phyloP scores from a whole-genome alignment of 2,888 invertebrate species.

The Nymphalis c-album region DNA sequence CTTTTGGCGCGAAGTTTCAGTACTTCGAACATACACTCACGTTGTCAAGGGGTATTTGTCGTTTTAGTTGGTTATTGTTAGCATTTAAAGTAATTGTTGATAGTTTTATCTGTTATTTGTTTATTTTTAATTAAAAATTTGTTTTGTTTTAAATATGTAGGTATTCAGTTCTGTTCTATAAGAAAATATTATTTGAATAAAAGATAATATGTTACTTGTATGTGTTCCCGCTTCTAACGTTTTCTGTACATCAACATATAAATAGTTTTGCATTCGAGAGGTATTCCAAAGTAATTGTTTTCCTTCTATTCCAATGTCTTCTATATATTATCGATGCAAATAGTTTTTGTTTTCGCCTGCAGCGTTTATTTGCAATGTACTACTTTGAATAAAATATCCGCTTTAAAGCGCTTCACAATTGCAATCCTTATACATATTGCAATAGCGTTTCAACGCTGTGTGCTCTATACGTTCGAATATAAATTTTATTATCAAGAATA shows the following conservation, averaged over 20 bases:
- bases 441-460: slow-evolving; percentile 7
- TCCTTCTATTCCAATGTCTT: slow-evolving; percentile 2
- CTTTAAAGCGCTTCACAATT: slow-evolving; percentile 12
- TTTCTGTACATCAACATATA: slow-evolving; percentile 1
- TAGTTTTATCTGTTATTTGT: too few relatives aligned
- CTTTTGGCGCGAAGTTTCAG: too few relatives aligned
- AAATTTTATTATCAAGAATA: neutral
- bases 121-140: too few relatives aligned
- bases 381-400: slow-evolving; percentile 13
- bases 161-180: too few relatives aligned
- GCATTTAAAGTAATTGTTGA: too few relatives aligned
- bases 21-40: too few relatives aligned
- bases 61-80: too few relatives aligned
- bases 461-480: neutral
- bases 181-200: too few relatives aligned
- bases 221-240: neutral
- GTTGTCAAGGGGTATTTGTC: too few relatives aligned
- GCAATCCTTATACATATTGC: slow-evolving; percentile 10
- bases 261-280: neutral
- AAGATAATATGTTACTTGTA: too few relatives aligned
- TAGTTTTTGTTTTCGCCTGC: neutral
- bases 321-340: slow-evolving; percentile 7
- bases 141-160: too few relatives aligned
- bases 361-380: slow-evolving; percentile 11
- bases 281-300: slow-evolving; percentile 6